Conservation (phyloP, 2,888 invertebrate species). For the Galerucella pusilla region DNA sequence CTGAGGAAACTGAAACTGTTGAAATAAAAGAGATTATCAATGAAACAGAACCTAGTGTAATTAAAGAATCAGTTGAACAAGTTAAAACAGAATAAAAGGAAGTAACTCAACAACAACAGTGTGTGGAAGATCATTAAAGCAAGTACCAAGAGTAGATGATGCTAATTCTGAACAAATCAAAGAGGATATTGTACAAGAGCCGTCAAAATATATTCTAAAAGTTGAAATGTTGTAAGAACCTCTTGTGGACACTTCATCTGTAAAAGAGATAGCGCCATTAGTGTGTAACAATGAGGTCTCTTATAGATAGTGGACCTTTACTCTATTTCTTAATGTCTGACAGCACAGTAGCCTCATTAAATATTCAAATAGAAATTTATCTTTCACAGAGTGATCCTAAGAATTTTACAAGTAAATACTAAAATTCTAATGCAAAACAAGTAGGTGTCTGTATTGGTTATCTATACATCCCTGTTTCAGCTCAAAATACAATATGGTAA, state of each 20-base stretch:
- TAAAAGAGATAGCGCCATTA: not conserved
- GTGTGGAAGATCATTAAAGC: not conserved
- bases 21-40: not conserved
- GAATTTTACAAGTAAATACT: too few species aligned
- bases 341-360: too few species aligned
- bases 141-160: not conserved
- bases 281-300: not conserved
- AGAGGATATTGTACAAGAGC: not conserved
- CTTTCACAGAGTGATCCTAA: too few species aligned
- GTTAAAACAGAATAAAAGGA: too few species aligned
- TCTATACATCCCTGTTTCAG: too few species aligned
- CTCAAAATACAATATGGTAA: too few species aligned
- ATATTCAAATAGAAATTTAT: too few species aligned
- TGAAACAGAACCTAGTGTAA: not conserved
- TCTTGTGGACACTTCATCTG: not conserved
- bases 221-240: not conserved
- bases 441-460: too few species aligned
- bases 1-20: not conserved
- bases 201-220: not conserved
- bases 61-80: not conserved
- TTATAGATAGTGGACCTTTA: slow-evolving; percentile 7
- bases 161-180: not conserved
- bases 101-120: not conserved
- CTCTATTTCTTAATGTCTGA: too few species aligned
- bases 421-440: too few species aligned